Base-by-base conservation (phyloP, 2,888 invertebrate genomes). In the Cryptus viduatorius region DNA sequence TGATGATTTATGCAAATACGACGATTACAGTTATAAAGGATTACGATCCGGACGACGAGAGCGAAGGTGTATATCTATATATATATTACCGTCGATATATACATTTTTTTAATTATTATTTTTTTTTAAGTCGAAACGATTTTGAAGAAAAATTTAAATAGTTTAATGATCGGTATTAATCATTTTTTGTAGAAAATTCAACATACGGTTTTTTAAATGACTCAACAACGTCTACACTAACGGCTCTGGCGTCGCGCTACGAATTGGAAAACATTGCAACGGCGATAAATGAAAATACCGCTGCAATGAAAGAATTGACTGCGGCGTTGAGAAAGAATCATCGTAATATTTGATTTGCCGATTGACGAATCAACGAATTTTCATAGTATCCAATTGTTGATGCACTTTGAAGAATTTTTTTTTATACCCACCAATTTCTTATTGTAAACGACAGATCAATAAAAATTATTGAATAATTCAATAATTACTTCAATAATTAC, bases 1-100 rank as follows among this genome's bases (percentile, higher is more conserved):
- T 61, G 46, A 73, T 73, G 61, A 73, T 73, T 16, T 5, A 44
- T 29, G 19, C 72, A 2, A 61, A 46, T 16, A 61, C 72, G 4
- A 19, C 29, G 4, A 73, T 73, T n/a, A 61, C 59, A 14, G 10
- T 61, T 3, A 29, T 73, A 44, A 46, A 44, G 44, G 72, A 73
- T 16, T 73, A 24, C 31, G 46, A 16, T n/a, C n/a, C 72, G 7
- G 61, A 73, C 8, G 59, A 73, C 42, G 59, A 46, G n/a, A 31
- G n/a, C 29, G 72, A 61, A 46, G 61, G 46, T 50, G n/a, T n/a
- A n/a, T 50, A 50, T 14, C 4, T 14, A 48, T 48, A 4, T 48
- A 48, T 19, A 16, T 24, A 56, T 56, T 24, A 12, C 8, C 12
- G 8, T 48, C 12, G 4, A n/a, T 4, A 48, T 48, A 48, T n/a